Conservation (phyloP, 2,888 invertebrate species). For the Elegia similella region DNA sequence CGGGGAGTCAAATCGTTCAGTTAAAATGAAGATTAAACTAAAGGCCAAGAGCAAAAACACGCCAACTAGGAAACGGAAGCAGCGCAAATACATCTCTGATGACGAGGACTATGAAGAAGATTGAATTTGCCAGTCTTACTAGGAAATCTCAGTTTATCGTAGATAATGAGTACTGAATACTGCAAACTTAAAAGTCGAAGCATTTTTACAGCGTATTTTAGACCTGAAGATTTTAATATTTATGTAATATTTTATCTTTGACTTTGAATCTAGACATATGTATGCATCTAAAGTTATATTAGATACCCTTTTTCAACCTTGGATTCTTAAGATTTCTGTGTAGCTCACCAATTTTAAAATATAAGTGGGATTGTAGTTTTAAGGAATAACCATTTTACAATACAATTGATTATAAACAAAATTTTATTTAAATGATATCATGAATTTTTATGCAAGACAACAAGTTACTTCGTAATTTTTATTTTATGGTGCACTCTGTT, state of each 20-base stretch:
- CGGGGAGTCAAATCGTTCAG: conserved; percentile 82
- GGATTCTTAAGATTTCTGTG: background rate
- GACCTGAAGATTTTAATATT: no score
- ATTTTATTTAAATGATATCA: conserved; percentile 5
- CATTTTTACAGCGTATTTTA: background rate
- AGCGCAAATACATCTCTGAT: conserved; percentile 84
- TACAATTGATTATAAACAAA: background rate
- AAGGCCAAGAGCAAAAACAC: conserved; percentile 78
- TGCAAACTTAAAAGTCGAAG: background rate
- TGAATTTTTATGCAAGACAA: background rate
- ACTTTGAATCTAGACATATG: background rate
- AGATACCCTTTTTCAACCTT: background rate
- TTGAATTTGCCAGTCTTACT: conserved; percentile 37
- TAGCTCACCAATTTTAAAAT: background rate
- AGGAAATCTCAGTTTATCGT: background rate
- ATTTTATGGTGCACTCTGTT: background rate
- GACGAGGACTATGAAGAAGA: conserved; percentile 85
- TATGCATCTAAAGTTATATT: background rate
- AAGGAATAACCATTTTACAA: background rate
- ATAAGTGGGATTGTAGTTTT: background rate
- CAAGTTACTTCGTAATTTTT: background rate
- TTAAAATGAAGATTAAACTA: conserved; percentile 89
- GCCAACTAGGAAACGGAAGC: conserved; percentile 80
- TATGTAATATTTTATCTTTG: background rate
- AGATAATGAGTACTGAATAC: background rate